Evolutionary conservation across 2,797 vertebrate species (phyloP).

Genomic region (Hoplostethus mediterraneus): DNA sequence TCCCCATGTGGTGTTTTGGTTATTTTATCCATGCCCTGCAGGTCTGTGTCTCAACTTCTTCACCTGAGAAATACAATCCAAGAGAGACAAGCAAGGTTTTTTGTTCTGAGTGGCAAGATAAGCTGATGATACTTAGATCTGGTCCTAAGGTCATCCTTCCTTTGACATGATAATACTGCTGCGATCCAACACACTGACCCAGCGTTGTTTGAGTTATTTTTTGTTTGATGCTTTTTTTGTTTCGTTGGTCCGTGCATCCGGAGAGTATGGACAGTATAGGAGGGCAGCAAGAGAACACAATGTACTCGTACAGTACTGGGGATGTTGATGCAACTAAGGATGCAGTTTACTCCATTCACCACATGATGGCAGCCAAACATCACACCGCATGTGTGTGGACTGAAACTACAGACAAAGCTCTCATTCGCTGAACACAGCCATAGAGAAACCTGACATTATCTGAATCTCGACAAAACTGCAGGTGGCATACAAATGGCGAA

Average conservation of each 20-base stretch:
- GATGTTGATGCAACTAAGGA: background rate
- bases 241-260: background rate
- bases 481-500: background rate
- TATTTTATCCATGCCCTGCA: background rate
- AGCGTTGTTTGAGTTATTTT: background rate
- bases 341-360: slow-evolving; percentile 40
- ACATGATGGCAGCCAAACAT: slow-evolving; percentile 66
- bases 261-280: background rate
- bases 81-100: too few species aligned
- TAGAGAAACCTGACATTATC: slow-evolving; percentile 10
- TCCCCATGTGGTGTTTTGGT: background rate
- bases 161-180: background rate
- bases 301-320: background rate
- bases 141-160: too few species aligned
- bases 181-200: background rate
- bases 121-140: too few species aligned
- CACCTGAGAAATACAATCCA: too few species aligned
- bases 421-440: slow-evolving; percentile 6
- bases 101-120: too few species aligned
- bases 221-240: background rate
- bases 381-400: background rate
- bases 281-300: background rate
- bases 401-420: slow-evolving; percentile 5
- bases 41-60: too few species aligned
- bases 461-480: slow-evolving; percentile 35